phyloP scores from a whole-genome alignment of 1,140 invertebrate genomes.

The Brachionus sp. region DNA sequence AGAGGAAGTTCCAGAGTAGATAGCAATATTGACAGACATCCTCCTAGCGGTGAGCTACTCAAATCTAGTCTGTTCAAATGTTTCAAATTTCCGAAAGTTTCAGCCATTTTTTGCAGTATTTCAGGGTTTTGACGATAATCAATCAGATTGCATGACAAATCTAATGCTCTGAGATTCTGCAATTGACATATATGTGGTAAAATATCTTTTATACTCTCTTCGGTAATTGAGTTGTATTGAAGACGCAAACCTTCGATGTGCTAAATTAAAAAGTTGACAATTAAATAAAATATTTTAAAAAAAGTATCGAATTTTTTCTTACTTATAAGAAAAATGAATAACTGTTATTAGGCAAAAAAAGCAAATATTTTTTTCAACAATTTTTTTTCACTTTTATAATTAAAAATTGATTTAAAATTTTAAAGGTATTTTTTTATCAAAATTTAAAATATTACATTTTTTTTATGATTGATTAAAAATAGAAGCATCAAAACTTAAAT shows the following conservation, averaged over 20 bases:
- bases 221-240: conserved; percentile 41
- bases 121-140: conserved; percentile 26
- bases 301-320: too few species aligned
- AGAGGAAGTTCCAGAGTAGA: neutral
- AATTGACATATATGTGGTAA: conserved; percentile 16
- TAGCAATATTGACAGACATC: conserved; percentile 2
- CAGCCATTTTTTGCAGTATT: neutral
- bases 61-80: conserved; percentile 29
- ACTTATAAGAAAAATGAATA: too few species aligned
- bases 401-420: too few species aligned
- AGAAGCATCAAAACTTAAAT: too few species aligned
- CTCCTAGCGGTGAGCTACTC: conserved; percentile 29
- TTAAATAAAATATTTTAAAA: neutral
- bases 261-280: neutral
- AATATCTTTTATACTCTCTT: conserved; percentile 30
- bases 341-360: too few species aligned
- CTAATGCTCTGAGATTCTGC: neutral
- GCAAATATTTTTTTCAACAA: too few species aligned
- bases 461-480: too few species aligned
- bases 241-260: conserved; percentile 33
- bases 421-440: too few species aligned
- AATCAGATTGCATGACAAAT: conserved; percentile 45
- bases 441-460: too few species aligned
- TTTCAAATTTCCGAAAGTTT: neutral
- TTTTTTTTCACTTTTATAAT: too few species aligned